Evolutionary conservation across 2,113 vertebrate species (phyloP), one percentile per base, ranked within the genome.

Genomic region (Benitochromis conjunctus): DNA sequence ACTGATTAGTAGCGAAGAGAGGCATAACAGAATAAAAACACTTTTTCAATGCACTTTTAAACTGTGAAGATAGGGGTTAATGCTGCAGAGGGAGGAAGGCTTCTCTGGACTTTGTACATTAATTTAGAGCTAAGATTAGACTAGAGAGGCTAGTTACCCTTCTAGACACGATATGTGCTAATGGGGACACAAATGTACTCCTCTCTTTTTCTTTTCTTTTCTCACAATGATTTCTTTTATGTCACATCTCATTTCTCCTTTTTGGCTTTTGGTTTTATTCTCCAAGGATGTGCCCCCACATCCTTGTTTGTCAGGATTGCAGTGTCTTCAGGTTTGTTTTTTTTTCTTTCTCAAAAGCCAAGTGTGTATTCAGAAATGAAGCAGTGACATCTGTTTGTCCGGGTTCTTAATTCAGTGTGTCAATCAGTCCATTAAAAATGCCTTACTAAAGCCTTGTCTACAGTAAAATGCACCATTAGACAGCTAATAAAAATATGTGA

Each of bases 401-500:
- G 0, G 26, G 71, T 31, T 76, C 46, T 53, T n/a, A 76, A 53
- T 76, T 76, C 71, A 51, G 26, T 76, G 26, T 53, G 71, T 48
- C 43, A 48, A 74, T 74, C 43, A 48, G 69, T 51, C 71, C 46
- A 51, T 76, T 76, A 51, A 76, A 76, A 53, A 53, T 76, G 71
- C 16, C 71, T 53, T 16, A 76, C 71, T 53, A 51, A 76, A 76
- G 10, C 71, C 26, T 53, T n/a, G n/a, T 85, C 24, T 55, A 64
- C 55, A 79, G 57, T 78, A 34, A 86, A 87, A 78, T 80, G 43
- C 31, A 41, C 13, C 60, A 55, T 82, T 86, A 79, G 24, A 69
- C 41, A 43, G 82, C 12, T 57, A 31, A 79, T 84, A 31, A 55
- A 58, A 71, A 83, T 7, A 26, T 80, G 16, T 36, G 36, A 83